phyloP scores from a whole-genome alignment of 2,888 invertebrate genomes.

The Synergus laeviventris region DNA sequence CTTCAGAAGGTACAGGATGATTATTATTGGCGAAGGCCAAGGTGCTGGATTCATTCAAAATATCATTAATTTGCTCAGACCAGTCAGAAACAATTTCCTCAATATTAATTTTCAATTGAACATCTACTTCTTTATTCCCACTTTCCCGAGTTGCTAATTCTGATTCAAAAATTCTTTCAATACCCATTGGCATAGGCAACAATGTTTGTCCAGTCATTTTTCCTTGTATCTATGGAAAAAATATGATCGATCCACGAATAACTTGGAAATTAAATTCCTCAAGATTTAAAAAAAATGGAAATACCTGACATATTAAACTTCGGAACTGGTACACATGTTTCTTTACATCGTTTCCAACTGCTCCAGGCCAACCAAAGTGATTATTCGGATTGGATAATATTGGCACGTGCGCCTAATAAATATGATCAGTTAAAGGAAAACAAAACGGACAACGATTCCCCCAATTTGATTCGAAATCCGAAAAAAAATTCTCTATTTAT shows the following conservation, averaged over 20 bases:
- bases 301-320: constrained; percentile 83
- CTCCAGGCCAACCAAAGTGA: constrained; percentile 85
- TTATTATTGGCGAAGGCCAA: constrained; percentile 83
- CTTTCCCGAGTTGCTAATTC: constrained; percentile 77
- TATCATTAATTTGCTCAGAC: constrained; percentile 87
- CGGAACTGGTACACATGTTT: constrained; percentile 83
- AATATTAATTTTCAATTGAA: constrained; percentile 86
- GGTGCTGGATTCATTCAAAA: constrained; percentile 86
- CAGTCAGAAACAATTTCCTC: constrained; percentile 93
- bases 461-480: too few relatives aligned
- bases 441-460: too few relatives aligned
- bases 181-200: constrained; percentile 89
- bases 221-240: constrained; percentile 81
- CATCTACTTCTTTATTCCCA: constrained; percentile 79
- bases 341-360: constrained; percentile 84
- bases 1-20: constrained; percentile 82
- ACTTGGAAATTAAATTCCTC: neutral
- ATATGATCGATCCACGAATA: neutral
- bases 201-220: constrained; percentile 91
- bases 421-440: constrained; percentile 13
- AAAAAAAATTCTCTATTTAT: too few relatives aligned
- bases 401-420: constrained; percentile 81
- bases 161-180: constrained; percentile 82
- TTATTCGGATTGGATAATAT: constrained; percentile 84
- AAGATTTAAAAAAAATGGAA: neutral